Evolutionary conservation across 2,113 vertebrate genomes (phyloP).

Genomic region (Coryphaenoides rupestris): DNA sequence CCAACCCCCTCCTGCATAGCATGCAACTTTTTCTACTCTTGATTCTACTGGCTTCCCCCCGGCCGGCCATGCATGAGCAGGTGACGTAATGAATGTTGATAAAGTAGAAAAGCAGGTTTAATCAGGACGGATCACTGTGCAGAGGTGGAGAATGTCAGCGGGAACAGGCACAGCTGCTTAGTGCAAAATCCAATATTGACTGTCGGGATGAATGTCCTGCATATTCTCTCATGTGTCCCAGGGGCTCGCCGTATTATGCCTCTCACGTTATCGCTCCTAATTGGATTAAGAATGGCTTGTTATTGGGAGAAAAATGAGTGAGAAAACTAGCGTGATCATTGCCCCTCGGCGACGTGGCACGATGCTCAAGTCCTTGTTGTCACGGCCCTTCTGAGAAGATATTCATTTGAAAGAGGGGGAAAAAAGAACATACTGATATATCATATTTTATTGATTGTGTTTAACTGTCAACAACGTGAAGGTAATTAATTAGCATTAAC

Average conservation of each 20-base stretch:
- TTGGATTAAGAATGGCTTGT: conserved; percentile 74
- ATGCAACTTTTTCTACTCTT: conserved; percentile 48
- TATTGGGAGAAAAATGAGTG: conserved; percentile 68
- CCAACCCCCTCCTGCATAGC: conserved; percentile 21
- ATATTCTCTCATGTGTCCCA: conserved; percentile 74
- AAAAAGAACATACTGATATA: conserved; percentile 10
- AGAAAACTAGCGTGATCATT: conserved; percentile 66
- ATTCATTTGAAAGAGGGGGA: not conserved
- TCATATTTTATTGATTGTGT: conserved; percentile 34
- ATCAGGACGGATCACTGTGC: conserved; percentile 72
- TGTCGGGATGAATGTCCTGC: conserved; percentile 74
- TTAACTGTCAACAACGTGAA: conserved; percentile 19
- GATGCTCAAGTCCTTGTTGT: conserved; percentile 46
- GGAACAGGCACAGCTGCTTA: conserved; percentile 72
- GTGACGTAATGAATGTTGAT: conserved; percentile 72
- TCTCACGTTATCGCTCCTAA: conserved; percentile 69
- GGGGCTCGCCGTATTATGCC: conserved; percentile 65
- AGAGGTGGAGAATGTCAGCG: conserved; percentile 73
- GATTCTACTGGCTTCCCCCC: conserved; percentile 12
- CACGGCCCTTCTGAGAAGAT: conserved; percentile 38
- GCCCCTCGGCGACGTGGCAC: conserved; percentile 56
- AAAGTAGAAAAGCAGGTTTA: conserved; percentile 69
- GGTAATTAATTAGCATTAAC: not conserved
- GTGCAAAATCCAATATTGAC: conserved; percentile 74
- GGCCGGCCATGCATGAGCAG: conserved; percentile 61